Evolutionary conservation across 2,113 vertebrate genomes (phyloP), one percentile per base, ranked within the genome.

Genomic region (Periophthalmodon schlosseri): DNA sequence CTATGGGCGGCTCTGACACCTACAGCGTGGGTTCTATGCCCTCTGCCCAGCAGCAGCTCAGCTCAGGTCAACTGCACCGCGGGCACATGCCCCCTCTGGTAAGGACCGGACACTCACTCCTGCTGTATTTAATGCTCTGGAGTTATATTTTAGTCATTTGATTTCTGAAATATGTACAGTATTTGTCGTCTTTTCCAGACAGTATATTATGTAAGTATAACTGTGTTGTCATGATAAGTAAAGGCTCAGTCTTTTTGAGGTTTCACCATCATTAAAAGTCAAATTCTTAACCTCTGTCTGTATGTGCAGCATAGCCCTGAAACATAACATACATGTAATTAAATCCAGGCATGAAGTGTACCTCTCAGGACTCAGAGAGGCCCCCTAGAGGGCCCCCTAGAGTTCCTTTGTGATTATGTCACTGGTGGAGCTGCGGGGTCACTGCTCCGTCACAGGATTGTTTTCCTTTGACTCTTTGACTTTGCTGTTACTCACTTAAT

Each of bases 31-130:
- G 98, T 78, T 95, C 94, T 24, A 99, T 99, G 98, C 98, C 98
- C 46, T 96, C 95, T 0, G 94, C 97, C 0, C 98, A 99, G 92
- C 98, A 99, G 77, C 98, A 99, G 78, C 95, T 99, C 86, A 96
- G 94, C 60, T 95, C 92, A 0, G 98, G 97, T n/a, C 97, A 99
- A 89, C 98, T 99, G 97, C 97, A 99, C 93, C 93, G 96, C 81
- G 98, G 96, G 78, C 98, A 99, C 74, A 99, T 99, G 98, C 96
- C 98, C 58, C 98, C 98, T 0, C 94, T 99, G 92, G 98, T 99
- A 89, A 96, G 96, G 56, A 46, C 50, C 34, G 64, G 58, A 39
- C 23, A 68, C 28, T 34, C 34, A 67, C 12, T 47, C 20, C 44
- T 11, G 5, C 14, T 33, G 15, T 3, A 21, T 36, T 39, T 65